These are phyloP conservation scores for Troides oblongomaculatus DNA, from an alignment of 2,888 invertebrate species.

Conservation along the genomic window DNA sequence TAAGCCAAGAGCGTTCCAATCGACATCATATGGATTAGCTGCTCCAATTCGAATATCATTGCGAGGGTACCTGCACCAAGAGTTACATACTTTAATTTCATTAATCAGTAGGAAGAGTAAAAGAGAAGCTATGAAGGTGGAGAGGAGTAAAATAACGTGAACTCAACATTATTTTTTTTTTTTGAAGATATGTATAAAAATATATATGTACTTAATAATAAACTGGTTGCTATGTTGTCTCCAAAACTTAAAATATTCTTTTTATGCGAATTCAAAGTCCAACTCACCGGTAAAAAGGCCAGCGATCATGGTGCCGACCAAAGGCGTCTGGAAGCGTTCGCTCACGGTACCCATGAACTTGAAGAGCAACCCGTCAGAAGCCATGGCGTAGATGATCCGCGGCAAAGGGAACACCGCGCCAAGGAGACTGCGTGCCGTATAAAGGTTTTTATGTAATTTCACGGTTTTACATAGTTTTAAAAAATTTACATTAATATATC, in stretches of 20 bases:
- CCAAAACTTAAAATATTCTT: too few relatives aligned
- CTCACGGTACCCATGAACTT: slow-evolving; percentile 86
- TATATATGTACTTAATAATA: too few relatives aligned
- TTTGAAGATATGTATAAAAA: too few relatives aligned
- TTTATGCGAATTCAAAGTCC: background rate
- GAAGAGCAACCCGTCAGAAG: slow-evolving; percentile 91
- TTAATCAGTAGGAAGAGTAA: too few relatives aligned
- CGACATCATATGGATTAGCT: slow-evolving; percentile 94
- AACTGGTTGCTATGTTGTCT: too few relatives aligned
- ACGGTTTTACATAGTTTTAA: too few relatives aligned
- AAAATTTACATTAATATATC: too few relatives aligned
- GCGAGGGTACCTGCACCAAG: slow-evolving; percentile 84
- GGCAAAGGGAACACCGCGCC: slow-evolving; percentile 93
- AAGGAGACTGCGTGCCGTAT: slow-evolving; percentile 80
- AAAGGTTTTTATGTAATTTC: too few relatives aligned
- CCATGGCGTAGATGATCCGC: slow-evolving; percentile 93
- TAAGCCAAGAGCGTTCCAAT: slow-evolving; percentile 93
- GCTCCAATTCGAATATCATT: slow-evolving; percentile 89
- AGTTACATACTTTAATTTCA: too few relatives aligned
- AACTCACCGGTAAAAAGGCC: slow-evolving; percentile 85
- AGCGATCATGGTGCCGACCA: slow-evolving; percentile 87
- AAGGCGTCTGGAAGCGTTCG: slow-evolving; percentile 87
- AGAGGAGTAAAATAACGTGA: too few relatives aligned
- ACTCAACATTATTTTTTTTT: too few relatives aligned
- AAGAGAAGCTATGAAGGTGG: too few relatives aligned